phyloP scores from a whole-genome alignment of 2,888 invertebrate species.

The Pecten maximus region DNA sequence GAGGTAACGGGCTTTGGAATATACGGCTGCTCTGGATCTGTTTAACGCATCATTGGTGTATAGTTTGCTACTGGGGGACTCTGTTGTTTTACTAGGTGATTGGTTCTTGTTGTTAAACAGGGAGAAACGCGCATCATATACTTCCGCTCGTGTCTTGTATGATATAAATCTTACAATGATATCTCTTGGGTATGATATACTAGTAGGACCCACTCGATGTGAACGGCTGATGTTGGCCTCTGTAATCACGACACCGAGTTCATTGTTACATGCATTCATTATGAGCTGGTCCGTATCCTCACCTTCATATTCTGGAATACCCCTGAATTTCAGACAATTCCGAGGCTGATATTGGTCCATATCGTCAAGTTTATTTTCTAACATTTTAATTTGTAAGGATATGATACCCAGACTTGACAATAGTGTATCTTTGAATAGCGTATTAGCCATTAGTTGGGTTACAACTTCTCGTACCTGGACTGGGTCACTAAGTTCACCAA shows the following conservation, averaged over 20 bases:
- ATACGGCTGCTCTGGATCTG: not conserved
- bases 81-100: too few species aligned
- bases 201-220: not conserved
- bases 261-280: not conserved
- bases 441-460: not conserved
- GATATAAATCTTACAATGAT: not conserved
- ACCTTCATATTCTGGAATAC: not conserved
- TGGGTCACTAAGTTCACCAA: not conserved
- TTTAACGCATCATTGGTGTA: not conserved
- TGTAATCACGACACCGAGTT: not conserved
- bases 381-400: too few species aligned
- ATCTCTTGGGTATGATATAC: not conserved
- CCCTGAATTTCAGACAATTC: conserved; percentile 13
- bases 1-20: not conserved
- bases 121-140: not conserved
- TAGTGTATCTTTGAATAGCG: not conserved
- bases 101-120: not conserved
- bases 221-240: not conserved
- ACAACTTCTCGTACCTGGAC: not conserved
- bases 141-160: not conserved
- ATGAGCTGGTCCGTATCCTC: not conserved
- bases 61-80: not conserved
- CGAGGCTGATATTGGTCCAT: not conserved
- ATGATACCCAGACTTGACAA: not conserved
- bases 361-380: not conserved